Conservation (phyloP, 2,113 vertebrate genomes). For the Gulo gulo region DNA sequence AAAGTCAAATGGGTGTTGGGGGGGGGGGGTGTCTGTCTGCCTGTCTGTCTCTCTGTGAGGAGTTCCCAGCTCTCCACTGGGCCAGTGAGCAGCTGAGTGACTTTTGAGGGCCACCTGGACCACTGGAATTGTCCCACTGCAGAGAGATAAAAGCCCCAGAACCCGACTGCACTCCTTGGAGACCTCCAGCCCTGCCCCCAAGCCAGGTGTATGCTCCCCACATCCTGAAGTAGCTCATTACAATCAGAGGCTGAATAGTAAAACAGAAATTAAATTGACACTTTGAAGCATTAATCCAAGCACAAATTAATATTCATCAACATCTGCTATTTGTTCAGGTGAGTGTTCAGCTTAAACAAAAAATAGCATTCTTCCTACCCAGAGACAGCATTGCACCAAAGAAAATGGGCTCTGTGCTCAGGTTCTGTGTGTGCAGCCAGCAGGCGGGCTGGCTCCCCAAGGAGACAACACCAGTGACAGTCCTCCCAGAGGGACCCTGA, state of each 20-base stretch:
- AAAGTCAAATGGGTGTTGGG: background rate
- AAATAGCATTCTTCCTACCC: slow-evolving; percentile 54
- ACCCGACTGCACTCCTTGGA: background rate
- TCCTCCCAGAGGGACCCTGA: background rate
- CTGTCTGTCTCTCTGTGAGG: background rate
- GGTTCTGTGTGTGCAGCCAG: too few relatives aligned
- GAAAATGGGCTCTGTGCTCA: background rate
- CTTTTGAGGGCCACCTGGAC: background rate
- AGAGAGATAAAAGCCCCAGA: slow-evolving; percentile 15
- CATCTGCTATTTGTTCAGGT: slow-evolving; percentile 61
- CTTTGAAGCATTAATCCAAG: slow-evolving; percentile 73
- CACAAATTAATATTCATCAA: slow-evolving; percentile 72
- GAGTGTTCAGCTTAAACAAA: slow-evolving; percentile 60
- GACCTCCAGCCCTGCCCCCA: slow-evolving; percentile 1
- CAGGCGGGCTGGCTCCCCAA: background rate
- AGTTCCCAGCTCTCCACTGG: background rate
- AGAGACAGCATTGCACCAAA: background rate
- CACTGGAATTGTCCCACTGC: background rate
- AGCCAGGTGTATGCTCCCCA: slow-evolving; percentile 52
- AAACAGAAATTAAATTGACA: slow-evolving; percentile 78
- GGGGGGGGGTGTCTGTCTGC: background rate
- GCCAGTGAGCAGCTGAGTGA: background rate
- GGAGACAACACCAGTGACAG: background rate
- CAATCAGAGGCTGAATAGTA: slow-evolving; percentile 61
- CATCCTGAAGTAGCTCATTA: slow-evolving; percentile 66